Evolutionary conservation across 2,113 vertebrate genomes (phyloP), one percentile per base, ranked within the genome.

Genomic region (Rhinopomastus cyanomelas): DNA sequence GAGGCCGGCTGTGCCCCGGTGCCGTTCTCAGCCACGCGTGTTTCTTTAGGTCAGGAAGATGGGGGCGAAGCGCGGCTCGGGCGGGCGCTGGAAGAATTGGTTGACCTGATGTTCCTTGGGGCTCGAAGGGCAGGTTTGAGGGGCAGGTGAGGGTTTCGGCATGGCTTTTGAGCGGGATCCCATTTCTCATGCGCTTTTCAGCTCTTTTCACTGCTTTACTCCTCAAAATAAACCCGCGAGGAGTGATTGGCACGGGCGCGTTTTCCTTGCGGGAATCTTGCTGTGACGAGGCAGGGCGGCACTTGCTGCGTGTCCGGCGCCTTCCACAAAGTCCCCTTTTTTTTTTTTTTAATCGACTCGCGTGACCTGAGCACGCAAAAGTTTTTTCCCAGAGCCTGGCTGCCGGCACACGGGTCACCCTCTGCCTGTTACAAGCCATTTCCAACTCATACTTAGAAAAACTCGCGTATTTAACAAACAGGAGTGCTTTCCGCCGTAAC

Each of bases 161-260:
- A 0, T 26, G 2, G 66, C 71, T 53, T 81, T 34, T 16, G 9
- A 16, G 49, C 0, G 3, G 20, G n/a, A 27, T 39, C 4, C 51
- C 9, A 15, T 2, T 46, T 52, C 53, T 66, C 25, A 3, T 0
- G 0, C 3, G 0, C 34, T 1, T 0, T 8, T 25, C 37, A 2
- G 11, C 25, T 80, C 71, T 34, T 49, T 59, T 37, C 16, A 12
- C 56, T 22, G 65, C 18, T 42, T 15, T 1, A 2, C 14, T 39
- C 79, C 61, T 62, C 65, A 5, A 32, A 29, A 32, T 16, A 26
- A 20, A 37, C 49, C 11, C 2, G 11, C 2, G 7, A 27, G 44
- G 36, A 27, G 1, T 30, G 2, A 39, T 20, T 57, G 27, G 48
- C 68, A 25, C 0, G 6, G 82, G 53, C 5, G 3, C 21, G 0